Base-by-base conservation (phyloP, 2,113 vertebrate genomes). In the Syngnathus typhle region DNA sequence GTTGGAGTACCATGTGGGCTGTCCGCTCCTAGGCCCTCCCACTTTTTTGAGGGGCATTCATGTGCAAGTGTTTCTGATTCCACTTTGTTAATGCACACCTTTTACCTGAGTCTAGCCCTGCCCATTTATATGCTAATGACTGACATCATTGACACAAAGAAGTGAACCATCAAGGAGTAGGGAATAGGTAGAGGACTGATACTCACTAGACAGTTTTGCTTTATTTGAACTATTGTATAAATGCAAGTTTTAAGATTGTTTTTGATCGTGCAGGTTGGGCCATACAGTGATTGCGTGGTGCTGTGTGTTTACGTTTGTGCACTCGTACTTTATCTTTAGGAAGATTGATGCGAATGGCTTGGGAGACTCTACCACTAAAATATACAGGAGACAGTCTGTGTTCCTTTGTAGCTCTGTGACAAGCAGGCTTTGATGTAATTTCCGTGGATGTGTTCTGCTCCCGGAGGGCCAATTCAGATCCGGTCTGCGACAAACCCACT, bases 341-440 rank as follows among this genome's bases (percentile, higher is more conserved):
- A 65, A 70, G 43, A 84, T 67, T 49, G 60, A 78, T 79, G 59
- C 71, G 70, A 47, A 54, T 65, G 71, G 75, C 68, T 66, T 56
- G 67, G 73, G 74, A 46, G 23, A 68, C 85, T 91, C 87, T 90
- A 82, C 89, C 90, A 92, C 91, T 88, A 90, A 80, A 82, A 84
- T 69, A 75, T 72, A 84, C 84, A 82, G 82, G 67, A 84, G 79
- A 83, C 82, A 60, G 73, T 77, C 81, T 85, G 70, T 71, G 70
- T 77, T 93, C 88, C 89, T 92, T 87, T 91, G 91, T 85, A 73
- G 87, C 72, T 81, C 85, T 89, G 87, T 90, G 83, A 82, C 75
- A 84, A 32, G 66, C 51, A 83, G 75, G 85, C 91, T 93, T 93
- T 92, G 91, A 92, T 91, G 91, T 91, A 83, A 84, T 74, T 83